A percentile compares a stretch with the other conserved stretches of the same genome.
phyloP scores from a whole-genome alignment of 2,888 invertebrate genomes.

The Harpagoxenus sublaevis region DNA sequence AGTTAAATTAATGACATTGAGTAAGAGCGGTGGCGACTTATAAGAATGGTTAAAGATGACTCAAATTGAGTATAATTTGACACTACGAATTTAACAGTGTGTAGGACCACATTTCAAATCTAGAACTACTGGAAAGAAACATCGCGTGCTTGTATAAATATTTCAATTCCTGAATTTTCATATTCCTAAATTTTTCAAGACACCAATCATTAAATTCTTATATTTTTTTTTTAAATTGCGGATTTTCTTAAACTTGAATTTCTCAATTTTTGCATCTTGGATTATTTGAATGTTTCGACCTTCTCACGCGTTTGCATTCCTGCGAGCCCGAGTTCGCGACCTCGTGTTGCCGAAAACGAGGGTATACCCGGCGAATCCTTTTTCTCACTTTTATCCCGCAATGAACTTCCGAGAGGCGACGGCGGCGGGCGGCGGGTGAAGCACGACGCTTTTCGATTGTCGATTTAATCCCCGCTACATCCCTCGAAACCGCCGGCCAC shows the following conservation, averaged over 20 bases:
- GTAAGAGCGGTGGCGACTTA: too few relatives aligned
- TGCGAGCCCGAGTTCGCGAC: neutral
- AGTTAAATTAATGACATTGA: too few relatives aligned
- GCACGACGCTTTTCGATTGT: conserved; percentile 52
- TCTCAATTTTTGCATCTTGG: neutral
- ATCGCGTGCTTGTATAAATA: neutral
- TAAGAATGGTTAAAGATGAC: too few relatives aligned
- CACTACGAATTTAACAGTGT: too few relatives aligned
- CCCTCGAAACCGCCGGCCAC: conserved; percentile 61
- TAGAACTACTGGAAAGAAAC: neutral
- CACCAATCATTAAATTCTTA: neutral
- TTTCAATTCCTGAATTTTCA: neutral
- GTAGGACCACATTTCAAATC: neutral
- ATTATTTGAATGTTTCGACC: neutral
- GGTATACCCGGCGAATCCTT: conserved; percentile 12
- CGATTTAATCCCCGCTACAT: conserved; percentile 66
- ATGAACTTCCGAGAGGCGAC: conserved; percentile 41
- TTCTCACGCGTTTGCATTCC: conserved; percentile 6
- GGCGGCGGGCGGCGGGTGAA: neutral
- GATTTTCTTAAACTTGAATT: neutral
- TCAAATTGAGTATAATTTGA: too few relatives aligned
- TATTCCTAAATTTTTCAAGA: neutral
- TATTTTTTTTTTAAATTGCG: neutral
- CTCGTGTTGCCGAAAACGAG: neutral
- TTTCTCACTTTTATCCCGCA: conserved; percentile 54